These are phyloP conservation scores for Dryocosmus kuriphilus DNA, from an alignment of 2,888 invertebrate species.

Conservation along the genomic window DNA sequence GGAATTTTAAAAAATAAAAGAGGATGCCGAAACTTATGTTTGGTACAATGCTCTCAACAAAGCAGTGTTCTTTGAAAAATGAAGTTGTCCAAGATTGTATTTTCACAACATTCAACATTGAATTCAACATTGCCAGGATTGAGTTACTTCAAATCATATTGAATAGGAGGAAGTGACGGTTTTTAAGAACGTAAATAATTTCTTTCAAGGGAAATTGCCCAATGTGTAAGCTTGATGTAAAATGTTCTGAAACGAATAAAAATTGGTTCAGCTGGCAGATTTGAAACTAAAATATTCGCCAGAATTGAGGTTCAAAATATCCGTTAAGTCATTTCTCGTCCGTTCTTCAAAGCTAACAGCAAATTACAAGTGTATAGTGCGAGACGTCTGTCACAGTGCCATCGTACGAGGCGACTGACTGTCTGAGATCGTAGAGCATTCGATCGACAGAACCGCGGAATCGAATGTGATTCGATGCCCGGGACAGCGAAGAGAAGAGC, in stretches of 20 bases:
- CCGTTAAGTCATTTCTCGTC: not conserved
- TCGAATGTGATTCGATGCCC: constrained; percentile 54
- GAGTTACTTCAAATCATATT: not conserved
- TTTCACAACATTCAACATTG: not conserved
- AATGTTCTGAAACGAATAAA: not conserved
- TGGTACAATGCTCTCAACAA: not conserved
- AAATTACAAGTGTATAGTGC: not conserved
- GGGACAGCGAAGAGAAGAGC: constrained; percentile 46
- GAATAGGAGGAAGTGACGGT: not conserved
- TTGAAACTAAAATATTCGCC: not conserved
- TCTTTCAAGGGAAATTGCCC: not conserved
- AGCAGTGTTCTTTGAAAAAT: not conserved
- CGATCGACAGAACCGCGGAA: constrained; percentile 69
- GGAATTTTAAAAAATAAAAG: not conserved
- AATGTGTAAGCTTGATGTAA: not conserved
- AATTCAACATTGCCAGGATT: not conserved
- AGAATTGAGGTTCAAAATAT: not conserved
- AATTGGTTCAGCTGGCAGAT: not conserved
- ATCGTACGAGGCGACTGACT: constrained; percentile 68
- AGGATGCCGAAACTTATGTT: not conserved
- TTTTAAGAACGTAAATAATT: not conserved
- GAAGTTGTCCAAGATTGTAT: not conserved
- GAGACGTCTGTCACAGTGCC: constrained; percentile 62
- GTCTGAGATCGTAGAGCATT: constrained; percentile 64
- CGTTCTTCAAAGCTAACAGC: not conserved